Percentiles rank a stretch among this genome's conserved stretches.
These are phyloP conservation scores for Plecturocebus donacophilus DNA, from an alignment of 2,113 vertebrate species.

Conservation along the genomic window DNA sequence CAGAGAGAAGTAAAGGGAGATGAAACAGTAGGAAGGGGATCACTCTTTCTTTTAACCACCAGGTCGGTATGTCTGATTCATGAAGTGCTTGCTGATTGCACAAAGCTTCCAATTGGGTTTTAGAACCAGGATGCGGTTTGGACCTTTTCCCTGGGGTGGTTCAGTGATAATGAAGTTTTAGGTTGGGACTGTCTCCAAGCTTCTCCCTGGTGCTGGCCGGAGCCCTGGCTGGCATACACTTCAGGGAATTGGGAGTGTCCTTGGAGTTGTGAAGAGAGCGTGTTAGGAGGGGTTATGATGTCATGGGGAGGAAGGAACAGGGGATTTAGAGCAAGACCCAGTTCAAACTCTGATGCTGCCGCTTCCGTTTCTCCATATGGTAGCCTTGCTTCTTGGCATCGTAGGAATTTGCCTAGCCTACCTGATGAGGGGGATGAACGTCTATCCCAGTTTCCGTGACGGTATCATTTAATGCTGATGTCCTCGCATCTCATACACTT, in stretches of 20 bases:
- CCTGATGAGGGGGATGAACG: too few relatives aligned
- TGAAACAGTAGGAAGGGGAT: not conserved
- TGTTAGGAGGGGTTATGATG: accelerated
- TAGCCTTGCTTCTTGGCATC: not conserved
- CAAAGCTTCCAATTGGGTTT: not conserved
- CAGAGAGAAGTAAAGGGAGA: not conserved
- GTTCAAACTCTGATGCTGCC: not conserved
- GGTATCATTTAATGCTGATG: not conserved
- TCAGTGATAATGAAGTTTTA: not conserved
- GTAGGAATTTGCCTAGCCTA: accelerated
- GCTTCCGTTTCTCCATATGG: not conserved
- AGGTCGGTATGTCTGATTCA: not conserved
- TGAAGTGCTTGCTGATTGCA: not conserved
- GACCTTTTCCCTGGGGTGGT: not conserved
- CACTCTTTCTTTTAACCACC: not conserved
- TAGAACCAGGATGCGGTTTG: not conserved
- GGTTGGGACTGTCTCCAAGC: accelerated
- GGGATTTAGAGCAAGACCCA: not conserved
- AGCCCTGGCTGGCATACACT: not conserved
- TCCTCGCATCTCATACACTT: too few relatives aligned
- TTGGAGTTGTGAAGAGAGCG: not conserved
- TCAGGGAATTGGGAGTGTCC: not conserved
- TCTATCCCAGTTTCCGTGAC: not conserved
- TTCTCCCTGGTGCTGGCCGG: accelerated
- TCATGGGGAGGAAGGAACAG: not conserved